Conservation (phyloP, 2,888 invertebrate species). For the Eulithis testata region DNA sequence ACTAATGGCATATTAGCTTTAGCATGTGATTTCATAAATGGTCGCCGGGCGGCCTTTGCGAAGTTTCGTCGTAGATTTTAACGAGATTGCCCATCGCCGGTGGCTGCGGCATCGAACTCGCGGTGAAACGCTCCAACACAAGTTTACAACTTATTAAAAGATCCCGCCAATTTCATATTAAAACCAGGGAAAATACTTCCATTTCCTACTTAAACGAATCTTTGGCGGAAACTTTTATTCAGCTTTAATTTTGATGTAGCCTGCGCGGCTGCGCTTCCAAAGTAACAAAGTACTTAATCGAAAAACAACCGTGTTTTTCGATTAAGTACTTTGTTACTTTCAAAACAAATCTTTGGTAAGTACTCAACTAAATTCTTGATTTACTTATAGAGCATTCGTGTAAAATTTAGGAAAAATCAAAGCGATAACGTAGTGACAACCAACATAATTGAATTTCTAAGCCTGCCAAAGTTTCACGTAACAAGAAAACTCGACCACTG, state of each 20-base stretch:
- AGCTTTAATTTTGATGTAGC: constrained; percentile 29
- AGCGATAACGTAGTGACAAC: constrained; percentile 6
- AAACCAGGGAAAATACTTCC: constrained; percentile 62
- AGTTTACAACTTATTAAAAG: constrained; percentile 79
- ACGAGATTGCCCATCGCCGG: constrained; percentile 77
- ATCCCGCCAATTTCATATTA: constrained; percentile 71
- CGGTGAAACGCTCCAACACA: constrained; percentile 66
- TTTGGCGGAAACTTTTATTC: constrained; percentile 40
- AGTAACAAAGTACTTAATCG: too few relatives aligned
- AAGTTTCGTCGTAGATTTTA: constrained; percentile 77
- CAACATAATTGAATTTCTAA: constrained; percentile 30
- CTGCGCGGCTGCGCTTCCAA: constrained; percentile 26
- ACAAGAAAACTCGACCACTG: constrained; percentile 47
- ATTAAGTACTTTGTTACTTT: constrained; percentile 25
- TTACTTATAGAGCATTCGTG: background rate
- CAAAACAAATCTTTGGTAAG: constrained; percentile 11
- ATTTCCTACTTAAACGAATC: constrained; percentile 52
- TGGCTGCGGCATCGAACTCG: constrained; percentile 66
- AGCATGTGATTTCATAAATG: constrained; percentile 72
- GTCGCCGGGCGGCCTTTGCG: constrained; percentile 59
- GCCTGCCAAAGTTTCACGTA: constrained; percentile 39
- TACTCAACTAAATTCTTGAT: background rate
- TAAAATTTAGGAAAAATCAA: constrained; percentile 3
- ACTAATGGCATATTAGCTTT: constrained; percentile 60
- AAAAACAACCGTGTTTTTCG: too few relatives aligned